A percentile compares a stretch with the other conserved stretches of the same genome.
These are phyloP conservation scores for Coilia nasus DNA, from an alignment of 2,797 vertebrate genomes.

Conservation along the genomic window DNA sequence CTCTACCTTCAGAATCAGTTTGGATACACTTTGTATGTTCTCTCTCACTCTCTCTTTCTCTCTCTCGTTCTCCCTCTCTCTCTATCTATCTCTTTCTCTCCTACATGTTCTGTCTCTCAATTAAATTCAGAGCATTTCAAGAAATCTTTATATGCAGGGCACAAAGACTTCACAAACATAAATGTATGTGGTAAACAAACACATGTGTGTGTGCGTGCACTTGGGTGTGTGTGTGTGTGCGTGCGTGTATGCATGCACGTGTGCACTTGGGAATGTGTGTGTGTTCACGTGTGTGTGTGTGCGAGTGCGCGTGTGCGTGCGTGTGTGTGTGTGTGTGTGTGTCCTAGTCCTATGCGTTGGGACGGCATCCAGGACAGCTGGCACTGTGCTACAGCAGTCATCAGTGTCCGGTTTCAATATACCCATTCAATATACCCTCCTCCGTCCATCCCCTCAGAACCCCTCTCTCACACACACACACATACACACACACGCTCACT, in stretches of 20 bases:
- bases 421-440: slow-evolving; percentile 56
- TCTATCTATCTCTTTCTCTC: neutral
- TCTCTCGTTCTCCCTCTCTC: slow-evolving; percentile 7
- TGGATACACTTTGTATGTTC: neutral
- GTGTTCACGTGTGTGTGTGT: no score
- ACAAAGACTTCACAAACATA: no score
- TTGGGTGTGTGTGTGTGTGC: no score
- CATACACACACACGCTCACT: slow-evolving; percentile 11
- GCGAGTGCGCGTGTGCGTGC: no score
- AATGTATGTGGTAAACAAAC: no score
- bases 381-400: slow-evolving; percentile 51
- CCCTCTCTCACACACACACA: slow-evolving; percentile 29
- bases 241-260: no score
- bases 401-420: slow-evolving; percentile 60
- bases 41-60: neutral
- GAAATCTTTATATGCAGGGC: no score
- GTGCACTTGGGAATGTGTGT: no score
- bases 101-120: neutral
- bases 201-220: no score
- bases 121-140: no score
- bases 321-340: no score
- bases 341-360: slow-evolving; percentile 39
- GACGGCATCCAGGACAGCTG: slow-evolving; percentile 59
- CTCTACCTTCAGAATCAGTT: neutral
- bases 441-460: neutral